These are phyloP conservation scores for Pseudomugil gertrudae DNA, from an alignment of 2,797 vertebrate species.

Conservation along the genomic window DNA sequence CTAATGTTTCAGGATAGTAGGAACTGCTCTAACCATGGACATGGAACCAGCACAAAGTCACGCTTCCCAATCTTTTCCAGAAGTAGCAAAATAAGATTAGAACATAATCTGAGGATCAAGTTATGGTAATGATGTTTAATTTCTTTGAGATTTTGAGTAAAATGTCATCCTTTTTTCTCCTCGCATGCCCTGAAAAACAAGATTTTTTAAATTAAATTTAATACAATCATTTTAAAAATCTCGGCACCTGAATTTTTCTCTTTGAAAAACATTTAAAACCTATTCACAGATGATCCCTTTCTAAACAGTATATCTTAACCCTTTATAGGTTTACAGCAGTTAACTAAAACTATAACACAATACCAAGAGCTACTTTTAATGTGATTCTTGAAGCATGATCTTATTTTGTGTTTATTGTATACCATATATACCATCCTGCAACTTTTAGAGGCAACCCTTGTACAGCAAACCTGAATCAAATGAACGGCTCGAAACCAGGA, in stretches of 20 bases:
- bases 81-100: conserved; percentile 24
- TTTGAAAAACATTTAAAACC: not conserved
- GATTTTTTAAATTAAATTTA: too few species aligned
- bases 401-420: not conserved
- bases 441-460: too few species aligned
- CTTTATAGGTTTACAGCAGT: conserved; percentile 1
- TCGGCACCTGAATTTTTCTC: not conserved
- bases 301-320: conserved; percentile 2
- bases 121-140: conserved; percentile 36
- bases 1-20: conserved; percentile 53
- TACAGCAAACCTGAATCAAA: too few species aligned
- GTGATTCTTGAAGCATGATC: not conserved
- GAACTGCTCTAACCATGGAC: conserved; percentile 41
- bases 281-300: not conserved
- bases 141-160: conserved; percentile 13
- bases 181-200: not conserved
- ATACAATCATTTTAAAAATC: too few species aligned
- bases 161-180: conserved; percentile 14
- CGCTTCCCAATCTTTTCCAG: conserved; percentile 58
- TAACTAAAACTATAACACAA: not conserved
- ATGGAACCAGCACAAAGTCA: conserved; percentile 39
- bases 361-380: not conserved
- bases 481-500: too few species aligned
- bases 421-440: too few species aligned
- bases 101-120: conserved; percentile 44